A percentile compares a stretch with the other conserved stretches of the same genome.
Conservation (phyloP, 92 coral and sea anemone genomes). For the Bergia sp. region DNA sequence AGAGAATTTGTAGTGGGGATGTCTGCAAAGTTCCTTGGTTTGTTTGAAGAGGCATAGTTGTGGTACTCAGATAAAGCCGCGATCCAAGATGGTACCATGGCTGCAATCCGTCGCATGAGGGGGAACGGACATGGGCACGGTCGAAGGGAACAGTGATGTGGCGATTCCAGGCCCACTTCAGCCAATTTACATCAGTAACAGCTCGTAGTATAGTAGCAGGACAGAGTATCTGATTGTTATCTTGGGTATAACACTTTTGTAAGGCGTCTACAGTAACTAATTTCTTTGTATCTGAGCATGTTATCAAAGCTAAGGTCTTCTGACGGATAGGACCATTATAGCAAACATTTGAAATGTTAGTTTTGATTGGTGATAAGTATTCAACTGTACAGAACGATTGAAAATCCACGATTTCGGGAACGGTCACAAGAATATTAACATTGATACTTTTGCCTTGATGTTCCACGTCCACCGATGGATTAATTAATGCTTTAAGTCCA, state of each 20-base stretch:
- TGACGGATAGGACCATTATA: constrained; percentile 32
- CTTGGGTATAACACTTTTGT: constrained; percentile 42
- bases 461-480: constrained; percentile 32
- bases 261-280: constrained; percentile 1
- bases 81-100: not conserved
- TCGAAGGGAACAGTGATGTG: not conserved
- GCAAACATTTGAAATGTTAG: constrained; percentile 19
- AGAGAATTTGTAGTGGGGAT: not conserved
- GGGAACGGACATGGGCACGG: not conserved
- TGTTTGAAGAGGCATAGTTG: not conserved
- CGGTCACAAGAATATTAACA: constrained; percentile 26
- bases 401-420: constrained; percentile 29
- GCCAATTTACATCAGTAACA: constrained; percentile 17
- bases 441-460: constrained; percentile 3
- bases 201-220: no score
- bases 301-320: not conserved
- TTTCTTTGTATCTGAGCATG: constrained; percentile 32
- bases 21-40: not conserved
- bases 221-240: constrained; percentile 2
- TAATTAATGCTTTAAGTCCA: constrained; percentile 26
- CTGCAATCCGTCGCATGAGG: not conserved
- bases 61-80: not conserved
- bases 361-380: constrained; percentile 34
- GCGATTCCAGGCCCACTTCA: constrained; percentile 36
- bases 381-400: constrained; percentile 46